Evolutionary conservation across 2,113 vertebrate genomes (phyloP).

Genomic region (Alosa alosa): DNA sequence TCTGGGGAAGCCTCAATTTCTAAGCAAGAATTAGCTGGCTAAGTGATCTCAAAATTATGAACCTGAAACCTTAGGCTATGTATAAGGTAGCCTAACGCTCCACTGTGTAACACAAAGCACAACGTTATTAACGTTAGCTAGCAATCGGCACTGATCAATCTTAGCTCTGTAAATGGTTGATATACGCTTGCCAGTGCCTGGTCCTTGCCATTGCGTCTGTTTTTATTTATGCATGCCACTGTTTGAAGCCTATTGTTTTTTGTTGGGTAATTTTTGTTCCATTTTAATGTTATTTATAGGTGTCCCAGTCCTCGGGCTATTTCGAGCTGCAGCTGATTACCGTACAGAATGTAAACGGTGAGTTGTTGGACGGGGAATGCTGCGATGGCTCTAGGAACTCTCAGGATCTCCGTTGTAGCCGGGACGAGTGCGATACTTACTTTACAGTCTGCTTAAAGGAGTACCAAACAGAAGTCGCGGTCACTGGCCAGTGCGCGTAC

Average conservation of each 20-base stretch:
- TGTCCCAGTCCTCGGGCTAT: slow-evolving; percentile 89
- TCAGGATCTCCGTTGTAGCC: slow-evolving; percentile 80
- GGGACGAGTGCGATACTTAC: slow-evolving; percentile 96
- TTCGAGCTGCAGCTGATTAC: slow-evolving; percentile 97
- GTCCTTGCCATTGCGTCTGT: slow-evolving; percentile 13
- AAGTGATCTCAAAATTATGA: slow-evolving; percentile 32
- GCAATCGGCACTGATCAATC: slow-evolving; percentile 14
- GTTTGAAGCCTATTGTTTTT: slow-evolving; percentile 6
- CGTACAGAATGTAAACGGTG: slow-evolving; percentile 91
- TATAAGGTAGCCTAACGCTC: slow-evolving; percentile 9
- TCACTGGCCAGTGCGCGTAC: slow-evolving; percentile 80
- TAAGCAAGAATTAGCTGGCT: slow-evolving; percentile 25
- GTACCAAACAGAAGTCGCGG: slow-evolving; percentile 86
- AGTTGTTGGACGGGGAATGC: slow-evolving; percentile 89
- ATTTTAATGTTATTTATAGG: slow-evolving; percentile 80
- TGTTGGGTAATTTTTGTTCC: slow-evolving; percentile 30
- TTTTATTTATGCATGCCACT: slow-evolving; percentile 10
- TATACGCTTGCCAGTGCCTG: background rate
- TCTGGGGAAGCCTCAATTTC: slow-evolving; percentile 13
- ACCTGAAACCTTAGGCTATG: slow-evolving; percentile 14
- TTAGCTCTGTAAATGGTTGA: slow-evolving; percentile 13
- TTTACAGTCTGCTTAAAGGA: slow-evolving; percentile 93
- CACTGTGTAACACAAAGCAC: slow-evolving; percentile 15
- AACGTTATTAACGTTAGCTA: slow-evolving; percentile 19
- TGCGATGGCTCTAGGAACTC: slow-evolving; percentile 85